phyloP scores from a whole-genome alignment of 2,797 vertebrate species.

The Crotalus adamanteus region DNA sequence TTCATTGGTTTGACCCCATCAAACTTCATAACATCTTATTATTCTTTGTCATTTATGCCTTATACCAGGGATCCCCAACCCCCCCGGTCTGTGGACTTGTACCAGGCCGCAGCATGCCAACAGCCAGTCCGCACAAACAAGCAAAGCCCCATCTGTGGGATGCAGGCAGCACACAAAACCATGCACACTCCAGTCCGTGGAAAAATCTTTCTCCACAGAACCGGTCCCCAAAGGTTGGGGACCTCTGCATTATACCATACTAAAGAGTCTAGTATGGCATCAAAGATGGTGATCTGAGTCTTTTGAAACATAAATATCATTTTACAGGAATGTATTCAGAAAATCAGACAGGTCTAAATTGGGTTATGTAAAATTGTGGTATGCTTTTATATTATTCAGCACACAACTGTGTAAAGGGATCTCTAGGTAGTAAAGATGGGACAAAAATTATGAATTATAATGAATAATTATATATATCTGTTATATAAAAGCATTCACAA shows the following conservation, averaged over 20 bases:
- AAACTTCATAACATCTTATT: background rate
- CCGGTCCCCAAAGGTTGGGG: too few relatives aligned
- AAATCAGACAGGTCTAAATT: background rate
- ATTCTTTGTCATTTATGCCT: background rate
- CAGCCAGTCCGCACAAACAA: too few relatives aligned
- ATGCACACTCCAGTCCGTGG: too few relatives aligned
- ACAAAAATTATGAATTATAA: conserved; percentile 16
- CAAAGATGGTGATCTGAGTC: background rate
- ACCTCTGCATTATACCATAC: background rate
- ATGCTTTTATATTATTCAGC: background rate
- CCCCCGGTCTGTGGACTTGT: too few relatives aligned
- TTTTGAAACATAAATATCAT: background rate
- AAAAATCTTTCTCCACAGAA: too few relatives aligned
- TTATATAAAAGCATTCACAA: background rate
- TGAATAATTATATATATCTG: background rate
- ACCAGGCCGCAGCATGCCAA: too few relatives aligned
- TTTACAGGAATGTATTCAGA: background rate
- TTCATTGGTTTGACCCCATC: background rate
- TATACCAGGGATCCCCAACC: too few relatives aligned
- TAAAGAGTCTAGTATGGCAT: background rate
- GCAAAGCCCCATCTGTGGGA: too few relatives aligned
- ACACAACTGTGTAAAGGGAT: background rate
- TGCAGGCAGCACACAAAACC: too few relatives aligned
- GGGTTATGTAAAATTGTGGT: background rate
- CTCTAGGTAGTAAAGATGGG: background rate